Evolutionary conservation across 2,888 invertebrate species (phyloP), one percentile per base, ranked within the genome.

Genomic region (Oligia latruncula): DNA sequence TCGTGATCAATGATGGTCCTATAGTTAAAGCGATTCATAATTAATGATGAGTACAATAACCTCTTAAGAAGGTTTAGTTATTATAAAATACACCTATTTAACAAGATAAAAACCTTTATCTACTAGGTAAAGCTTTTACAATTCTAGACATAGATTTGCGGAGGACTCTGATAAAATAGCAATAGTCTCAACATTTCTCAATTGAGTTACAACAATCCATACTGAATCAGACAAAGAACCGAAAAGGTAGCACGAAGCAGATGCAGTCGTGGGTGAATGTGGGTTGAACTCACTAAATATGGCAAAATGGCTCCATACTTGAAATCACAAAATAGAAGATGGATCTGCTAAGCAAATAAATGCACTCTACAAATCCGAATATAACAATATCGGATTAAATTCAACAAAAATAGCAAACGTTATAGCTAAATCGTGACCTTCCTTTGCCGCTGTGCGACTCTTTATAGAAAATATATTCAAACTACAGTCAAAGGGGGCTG

Each of bases 401-500:
- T 78, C 62, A 77, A 85, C 85, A 78, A 84, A 87, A 88, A 87
- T 86, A 87, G 79, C 78, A 29, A 80, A 78, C 35, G 46, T 77
- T 80, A 87, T 86, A 77, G 84, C 81, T 46, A 74, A 89, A 85
- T 90, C 90, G 90, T 90, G 90, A 90, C 82, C 84, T 82, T 75
- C 73, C 66, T 74, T 75, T 75, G 78, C 83, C 76, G 77, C 75
- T 67, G 71, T 78, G 49, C 49, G 77, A 81, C 84, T 86, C 81
- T 82, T 86, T 82, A 85, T 74, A 82, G 83, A 85, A 87, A 84
- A 86, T 88, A 90, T 90, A 92, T 92, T 92, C 90, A 91, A 86
- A 87, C 87, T 83, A 84, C 90, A 92, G 93, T 94, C 93, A 93
- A 90, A 93, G 92, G 92, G 86, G 82, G 84, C 73, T 77, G 85